These are phyloP conservation scores for Quadriops clusia DNA, from an alignment of 2,888 invertebrate genomes.

Conservation along the genomic window DNA sequence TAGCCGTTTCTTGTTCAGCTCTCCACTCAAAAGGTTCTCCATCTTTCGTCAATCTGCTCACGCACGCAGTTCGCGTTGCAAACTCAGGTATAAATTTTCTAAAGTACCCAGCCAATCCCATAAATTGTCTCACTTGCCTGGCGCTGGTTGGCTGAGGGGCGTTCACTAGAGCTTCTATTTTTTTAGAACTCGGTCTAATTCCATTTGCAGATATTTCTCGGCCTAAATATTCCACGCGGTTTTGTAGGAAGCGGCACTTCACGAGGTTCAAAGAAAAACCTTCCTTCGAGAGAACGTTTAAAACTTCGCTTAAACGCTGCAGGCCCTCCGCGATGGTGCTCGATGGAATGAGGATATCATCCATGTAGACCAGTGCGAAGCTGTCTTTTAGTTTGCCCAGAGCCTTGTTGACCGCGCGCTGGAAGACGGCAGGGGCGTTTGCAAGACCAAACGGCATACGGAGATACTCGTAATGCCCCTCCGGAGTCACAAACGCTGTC, in stretches of 20 bases:
- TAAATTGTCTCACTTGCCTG: slow-evolving; percentile 21
- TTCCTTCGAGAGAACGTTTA: slow-evolving; percentile 5
- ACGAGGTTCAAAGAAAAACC: slow-evolving; percentile 14
- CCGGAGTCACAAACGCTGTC: slow-evolving; percentile 13
- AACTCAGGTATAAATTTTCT: slow-evolving; percentile 23
- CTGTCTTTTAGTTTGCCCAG: slow-evolving; percentile 4
- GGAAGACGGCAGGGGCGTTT: slow-evolving; percentile 24
- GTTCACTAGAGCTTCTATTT: slow-evolving; percentile 19
- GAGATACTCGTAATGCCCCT: slow-evolving; percentile 22
- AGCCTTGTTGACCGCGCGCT: slow-evolving; percentile 18
- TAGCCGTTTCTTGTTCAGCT: slow-evolving; percentile 16
- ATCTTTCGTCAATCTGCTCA: slow-evolving; percentile 11
- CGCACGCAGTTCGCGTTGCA: slow-evolving; percentile 15
- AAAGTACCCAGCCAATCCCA: slow-evolving; percentile 25
- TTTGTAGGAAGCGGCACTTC: slow-evolving; percentile 17
- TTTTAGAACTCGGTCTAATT: slow-evolving; percentile 19
- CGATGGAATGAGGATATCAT: slow-evolving; percentile 16
- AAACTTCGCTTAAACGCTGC: slow-evolving; percentile 5
- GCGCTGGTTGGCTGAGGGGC: slow-evolving; percentile 19
- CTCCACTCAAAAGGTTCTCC: slow-evolving; percentile 9
- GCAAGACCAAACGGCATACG: slow-evolving; percentile 24
- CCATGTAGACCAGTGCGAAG: slow-evolving; percentile 12
- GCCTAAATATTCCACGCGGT: slow-evolving; percentile 16
- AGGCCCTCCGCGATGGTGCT: slow-evolving; percentile 9
- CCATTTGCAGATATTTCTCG: slow-evolving; percentile 18